Conservation (phyloP, 2,113 vertebrate species). For the Microcebus ravelobensis region DNA sequence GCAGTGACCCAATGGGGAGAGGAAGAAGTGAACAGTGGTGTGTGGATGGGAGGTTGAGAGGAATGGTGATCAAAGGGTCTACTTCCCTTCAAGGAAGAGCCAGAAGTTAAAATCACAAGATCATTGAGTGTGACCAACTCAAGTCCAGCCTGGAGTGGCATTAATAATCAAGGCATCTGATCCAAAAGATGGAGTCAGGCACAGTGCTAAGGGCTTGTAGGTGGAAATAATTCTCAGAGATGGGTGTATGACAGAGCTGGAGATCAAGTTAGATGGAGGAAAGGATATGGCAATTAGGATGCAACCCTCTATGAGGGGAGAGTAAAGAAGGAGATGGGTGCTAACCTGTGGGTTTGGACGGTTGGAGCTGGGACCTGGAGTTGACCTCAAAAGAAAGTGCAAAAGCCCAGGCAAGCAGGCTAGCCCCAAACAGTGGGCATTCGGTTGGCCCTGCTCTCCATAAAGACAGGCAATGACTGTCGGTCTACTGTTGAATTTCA, state of each 20-base stretch:
- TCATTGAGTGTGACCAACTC: not conserved
- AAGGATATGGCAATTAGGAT: not conserved
- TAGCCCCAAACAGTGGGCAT: not conserved
- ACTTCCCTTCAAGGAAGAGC: not conserved
- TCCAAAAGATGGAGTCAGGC: not conserved
- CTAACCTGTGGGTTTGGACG: too few species aligned
- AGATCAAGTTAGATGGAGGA: not conserved
- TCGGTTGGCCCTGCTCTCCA: not conserved
- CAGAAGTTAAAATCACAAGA: not conserved
- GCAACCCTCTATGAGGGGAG: not conserved
- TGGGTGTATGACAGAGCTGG: not conserved
- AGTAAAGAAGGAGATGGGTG: not conserved
- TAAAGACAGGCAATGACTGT: not conserved
- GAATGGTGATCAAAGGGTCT: not conserved
- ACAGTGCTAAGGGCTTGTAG: not conserved
- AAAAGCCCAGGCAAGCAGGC: not conserved
- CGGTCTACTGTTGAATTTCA: not conserved
- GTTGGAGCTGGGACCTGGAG: not conserved
- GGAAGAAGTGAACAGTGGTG: not conserved
- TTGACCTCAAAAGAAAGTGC: not conserved
- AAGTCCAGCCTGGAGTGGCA: not conserved
- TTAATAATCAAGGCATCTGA: not conserved
- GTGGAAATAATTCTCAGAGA: not conserved
- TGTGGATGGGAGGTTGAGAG: not conserved
- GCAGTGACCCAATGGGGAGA: not conserved